Percentiles rank a stretch among this genome's conserved stretches.
Conservation (phyloP, 53 echinoderm and acorn worm species). For the Arbacia lixula region DNA sequence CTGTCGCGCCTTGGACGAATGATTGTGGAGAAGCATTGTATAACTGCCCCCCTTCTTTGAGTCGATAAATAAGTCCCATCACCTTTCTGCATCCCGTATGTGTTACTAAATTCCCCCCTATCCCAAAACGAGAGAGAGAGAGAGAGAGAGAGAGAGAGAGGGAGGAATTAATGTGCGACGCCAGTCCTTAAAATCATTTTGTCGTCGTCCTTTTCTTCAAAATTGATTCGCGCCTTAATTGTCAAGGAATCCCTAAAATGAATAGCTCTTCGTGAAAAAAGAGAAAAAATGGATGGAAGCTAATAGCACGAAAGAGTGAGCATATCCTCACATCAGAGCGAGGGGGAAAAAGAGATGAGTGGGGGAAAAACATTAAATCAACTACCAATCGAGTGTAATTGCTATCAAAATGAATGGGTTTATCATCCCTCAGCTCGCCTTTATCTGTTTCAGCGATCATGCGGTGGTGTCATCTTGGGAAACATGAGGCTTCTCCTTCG, state of each 20-base stretch:
- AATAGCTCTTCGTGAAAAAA: no score
- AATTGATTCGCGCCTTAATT: constrained; percentile 53
- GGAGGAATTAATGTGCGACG: no score
- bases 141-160: no score
- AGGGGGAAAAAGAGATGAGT: no score
- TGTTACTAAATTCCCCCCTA: no score
- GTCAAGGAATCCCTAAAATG: neutral
- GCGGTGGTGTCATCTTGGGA: constrained; percentile 24
- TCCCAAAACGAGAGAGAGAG: no score
- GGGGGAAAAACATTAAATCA: constrained; percentile 37
- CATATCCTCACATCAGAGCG: neutral
- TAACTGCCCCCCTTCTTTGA: constrained; percentile 34
- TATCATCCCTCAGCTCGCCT: constrained; percentile 23
- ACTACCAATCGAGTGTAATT: constrained; percentile 56
- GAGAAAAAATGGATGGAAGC: neutral
- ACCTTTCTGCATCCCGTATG: neutral
- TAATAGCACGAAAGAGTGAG: neutral
- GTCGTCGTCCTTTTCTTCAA: constrained; percentile 14
- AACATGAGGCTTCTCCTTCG: no score
- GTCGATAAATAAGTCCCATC: constrained; percentile 22
- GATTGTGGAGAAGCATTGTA: constrained; percentile 31
- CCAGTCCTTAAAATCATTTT: constrained; percentile 16
- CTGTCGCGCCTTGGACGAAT: neutral
- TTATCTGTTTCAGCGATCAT: constrained; percentile 4
- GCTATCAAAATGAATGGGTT: constrained; percentile 34